Evolutionary conservation across 1,140 invertebrate genomes (phyloP).

Genomic region (Bombus pascuorum): DNA sequence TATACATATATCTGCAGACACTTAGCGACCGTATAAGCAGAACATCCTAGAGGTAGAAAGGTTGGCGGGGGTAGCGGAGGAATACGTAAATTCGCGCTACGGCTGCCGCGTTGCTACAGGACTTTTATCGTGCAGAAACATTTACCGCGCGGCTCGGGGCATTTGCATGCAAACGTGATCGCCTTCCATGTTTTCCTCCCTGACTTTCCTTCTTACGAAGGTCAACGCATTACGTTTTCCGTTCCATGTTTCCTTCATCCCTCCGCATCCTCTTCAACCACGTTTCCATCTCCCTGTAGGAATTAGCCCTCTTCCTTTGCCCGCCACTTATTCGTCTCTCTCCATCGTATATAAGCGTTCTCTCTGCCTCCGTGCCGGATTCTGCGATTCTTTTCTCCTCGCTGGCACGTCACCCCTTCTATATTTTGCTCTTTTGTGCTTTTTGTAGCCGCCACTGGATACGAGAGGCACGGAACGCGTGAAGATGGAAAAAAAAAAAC

Average conservation of each 20-base stretch:
- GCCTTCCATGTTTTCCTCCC: constrained; percentile 60
- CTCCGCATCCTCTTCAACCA: constrained; percentile 1
- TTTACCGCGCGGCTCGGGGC: constrained; percentile 66
- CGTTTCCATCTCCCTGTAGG: not conserved
- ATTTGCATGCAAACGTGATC: constrained; percentile 76
- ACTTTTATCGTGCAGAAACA: constrained; percentile 76
- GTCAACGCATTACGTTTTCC: constrained; percentile 45
- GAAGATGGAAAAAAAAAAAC: constrained; percentile 2
- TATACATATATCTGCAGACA: constrained; percentile 51
- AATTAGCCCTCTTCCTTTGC: constrained; percentile 17
- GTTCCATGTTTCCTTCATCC: constrained; percentile 5
- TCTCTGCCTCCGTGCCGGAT: not conserved
- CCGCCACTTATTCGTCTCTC: not conserved
- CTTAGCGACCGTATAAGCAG: constrained; percentile 47
- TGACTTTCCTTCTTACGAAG: constrained; percentile 40
- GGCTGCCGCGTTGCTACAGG: constrained; percentile 64
- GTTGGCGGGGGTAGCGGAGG: constrained; percentile 22
- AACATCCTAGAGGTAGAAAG: constrained; percentile 12
- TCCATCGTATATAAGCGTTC: not conserved
- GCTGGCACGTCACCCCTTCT: not conserved
- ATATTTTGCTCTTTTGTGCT: not conserved
- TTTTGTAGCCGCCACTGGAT: constrained; percentile 1
- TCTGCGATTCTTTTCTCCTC: not conserved
- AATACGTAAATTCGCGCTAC: constrained; percentile 72
- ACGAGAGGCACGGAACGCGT: not conserved